Base-by-base conservation (phyloP, 2,113 vertebrate species). In the Microcebus griseorufus region DNA sequence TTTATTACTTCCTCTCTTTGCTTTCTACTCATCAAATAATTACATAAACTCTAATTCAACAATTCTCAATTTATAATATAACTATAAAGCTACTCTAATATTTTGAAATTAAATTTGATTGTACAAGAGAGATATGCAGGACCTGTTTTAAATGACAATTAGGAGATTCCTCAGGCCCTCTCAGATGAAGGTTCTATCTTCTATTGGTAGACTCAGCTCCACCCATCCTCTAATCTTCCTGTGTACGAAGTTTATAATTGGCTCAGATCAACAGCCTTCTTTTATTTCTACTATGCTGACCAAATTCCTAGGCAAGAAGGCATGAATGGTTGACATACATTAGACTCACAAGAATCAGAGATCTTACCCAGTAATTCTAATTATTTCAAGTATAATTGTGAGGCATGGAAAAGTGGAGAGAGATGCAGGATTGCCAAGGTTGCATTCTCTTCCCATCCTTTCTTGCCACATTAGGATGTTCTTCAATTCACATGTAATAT, bases 11-110 rank as follows among this genome's bases (percentile, higher is more conserved):
- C 27, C 20, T 85, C 9, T 89, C n/a, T 92, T 92, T 93, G 29
- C 53, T 94, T 93, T 69, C 32, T 94, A 32, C 25, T 92, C 29
- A 65, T 70, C 65, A 88, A 84, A 95, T 83, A 69, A 90, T 88
- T 85, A 76, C 13, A 58, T 84, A 87, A 94, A 42, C 22, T 60
- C 14, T 76, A 84, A 81, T 20, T 80, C 48, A 86, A 42, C 1
- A 85, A 70, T 88, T 37, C 51, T 29, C 4, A 37, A 81, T 72
- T 94, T 88, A 70, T 5, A 82, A 83, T 58, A 65, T 5, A 82
- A 83, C 51, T 93, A 32, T 75, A 37, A 87, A 69, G 22, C 25
- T 76, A 81, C 53, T 9, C 22, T 79, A 84, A 70, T 89, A 89
- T 79, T 92, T 92, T 92, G 14, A 67, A 90, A 65, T 86, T 93